Percentiles rank a stretch among this genome's conserved stretches.
Conservation (phyloP, 2,888 invertebrate species). For the Belgica antarctica region DNA sequence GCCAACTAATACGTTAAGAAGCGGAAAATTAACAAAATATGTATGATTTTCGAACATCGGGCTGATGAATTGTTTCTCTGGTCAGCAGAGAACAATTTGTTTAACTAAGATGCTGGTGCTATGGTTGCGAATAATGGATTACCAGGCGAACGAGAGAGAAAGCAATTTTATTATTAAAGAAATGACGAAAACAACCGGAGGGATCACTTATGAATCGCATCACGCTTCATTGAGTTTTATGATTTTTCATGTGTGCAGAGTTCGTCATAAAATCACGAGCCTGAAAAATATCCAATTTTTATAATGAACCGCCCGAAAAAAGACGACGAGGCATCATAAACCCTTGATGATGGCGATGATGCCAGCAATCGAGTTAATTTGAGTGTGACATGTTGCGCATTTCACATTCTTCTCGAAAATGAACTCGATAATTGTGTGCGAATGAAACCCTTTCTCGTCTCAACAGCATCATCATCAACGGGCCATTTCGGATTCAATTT, state of each 20-base stretch:
- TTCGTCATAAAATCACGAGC: not conserved
- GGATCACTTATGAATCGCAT: not conserved
- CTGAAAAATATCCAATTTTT: not conserved
- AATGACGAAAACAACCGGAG: too few species aligned
- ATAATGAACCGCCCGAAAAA: not conserved
- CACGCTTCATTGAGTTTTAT: not conserved
- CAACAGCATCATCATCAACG: not conserved
- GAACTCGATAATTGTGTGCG: not conserved
- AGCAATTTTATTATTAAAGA: too few species aligned
- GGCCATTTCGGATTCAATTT: not conserved
- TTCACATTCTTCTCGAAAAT: not conserved
- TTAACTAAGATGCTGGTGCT: too few species aligned
- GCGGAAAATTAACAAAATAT: too few species aligned
- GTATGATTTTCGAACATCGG: too few species aligned
- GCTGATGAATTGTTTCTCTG: too few species aligned
- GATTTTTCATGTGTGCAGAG: not conserved
- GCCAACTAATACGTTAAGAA: too few species aligned
- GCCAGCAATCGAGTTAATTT: not conserved
- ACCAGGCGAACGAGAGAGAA: too few species aligned
- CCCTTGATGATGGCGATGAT: not conserved
- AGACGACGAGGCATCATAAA: not conserved
- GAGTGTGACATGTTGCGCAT: conserved; percentile 2
- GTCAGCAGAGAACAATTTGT: too few species aligned
- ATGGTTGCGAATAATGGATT: too few species aligned
- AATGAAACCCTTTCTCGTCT: conserved; percentile 2